Evolutionary conservation across 1,140 invertebrate genomes (phyloP), one percentile per base, ranked within the genome.

Genomic region (Leguminivora glycinivorella): DNA sequence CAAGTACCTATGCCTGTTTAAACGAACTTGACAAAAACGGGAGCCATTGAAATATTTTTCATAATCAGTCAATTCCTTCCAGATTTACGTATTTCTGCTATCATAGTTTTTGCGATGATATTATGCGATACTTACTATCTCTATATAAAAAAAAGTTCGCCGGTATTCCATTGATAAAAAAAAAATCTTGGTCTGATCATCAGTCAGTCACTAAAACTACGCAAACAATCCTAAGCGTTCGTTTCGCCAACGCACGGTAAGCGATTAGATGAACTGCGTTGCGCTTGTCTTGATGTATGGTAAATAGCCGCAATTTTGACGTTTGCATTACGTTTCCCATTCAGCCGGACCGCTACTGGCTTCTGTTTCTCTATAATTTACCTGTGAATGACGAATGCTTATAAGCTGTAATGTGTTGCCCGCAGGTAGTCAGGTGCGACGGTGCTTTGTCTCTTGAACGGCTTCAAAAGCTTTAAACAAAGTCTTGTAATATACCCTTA

Each of bases 221-320:
- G 31, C 31, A 10, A 34, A 34, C 31, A 7, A 34, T 34, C 31
- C 12, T 43, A 9, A 43, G 40, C 40, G 40, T 43, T n/a, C 40
- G n/a, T 17, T 2, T 52, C 47, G n/a, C 40, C 40, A 5, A 17
- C 0, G 5, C n/a, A 43, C n/a, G 7, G 19, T 22, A 52, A 52
- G 47, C 47, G 19, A 4, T 52, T 22, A 19, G 19, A 52, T 52
- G 14, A 52, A 52, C 47, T 22, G 43, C 19, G 6, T 52, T 52
- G 17, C 43, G 25, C 58, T 72, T 70, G 69, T 66, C 78, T 73
- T 85, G 81, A 83, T 87, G 80, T 81, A 83, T 86, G 79, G 79
- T 79, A 83, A 88, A 87, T 84, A 80, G 81, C 75, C 75, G 75
- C 75, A 81, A 84, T 87, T 89, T 88, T 90, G 85, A 87, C 83